phyloP scores from a whole-genome alignment of 2,888 invertebrate species.

The Alsophila aescularia region DNA sequence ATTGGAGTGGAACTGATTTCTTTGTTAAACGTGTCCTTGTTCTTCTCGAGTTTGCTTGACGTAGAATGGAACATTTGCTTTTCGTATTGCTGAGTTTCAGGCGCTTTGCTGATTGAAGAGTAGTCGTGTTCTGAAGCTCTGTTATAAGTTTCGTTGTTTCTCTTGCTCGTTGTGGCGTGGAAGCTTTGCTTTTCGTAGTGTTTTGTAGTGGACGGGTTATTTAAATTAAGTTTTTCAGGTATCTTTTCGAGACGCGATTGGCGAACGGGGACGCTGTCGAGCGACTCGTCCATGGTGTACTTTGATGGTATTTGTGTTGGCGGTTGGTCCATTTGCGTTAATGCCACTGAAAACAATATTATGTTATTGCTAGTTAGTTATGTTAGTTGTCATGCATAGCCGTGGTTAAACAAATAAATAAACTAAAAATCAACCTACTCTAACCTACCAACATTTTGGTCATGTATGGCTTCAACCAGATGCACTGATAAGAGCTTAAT shows the following conservation, averaged over 20 bases:
- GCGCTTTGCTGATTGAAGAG: constrained; percentile 1
- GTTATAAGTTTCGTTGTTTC: constrained; percentile 20
- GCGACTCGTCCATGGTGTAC: constrained; percentile 59
- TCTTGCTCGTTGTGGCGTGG: constrained; percentile 5
- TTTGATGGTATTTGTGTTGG: constrained; percentile 30
- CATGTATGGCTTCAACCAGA: too few relatives aligned
- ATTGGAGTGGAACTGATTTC: constrained; percentile 3
- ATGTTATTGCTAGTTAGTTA: too few relatives aligned
- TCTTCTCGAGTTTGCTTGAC: constrained; percentile 3
- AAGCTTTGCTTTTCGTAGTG: constrained; percentile 37
- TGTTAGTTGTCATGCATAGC: too few relatives aligned
- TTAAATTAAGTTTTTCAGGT: constrained; percentile 43
- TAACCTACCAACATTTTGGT: too few relatives aligned
- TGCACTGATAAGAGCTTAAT: too few relatives aligned
- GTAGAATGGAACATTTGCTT: not conserved
- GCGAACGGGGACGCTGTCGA: constrained; percentile 71
- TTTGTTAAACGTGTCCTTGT: constrained; percentile 21
- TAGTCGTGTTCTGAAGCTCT: constrained; percentile 8
- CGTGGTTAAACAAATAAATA: too few relatives aligned
- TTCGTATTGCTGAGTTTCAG: constrained; percentile 8
- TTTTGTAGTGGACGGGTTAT: constrained; percentile 34
- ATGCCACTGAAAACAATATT: constrained; percentile 52
- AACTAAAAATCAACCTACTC: too few relatives aligned
- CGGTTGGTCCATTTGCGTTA: constrained; percentile 13
- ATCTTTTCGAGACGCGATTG: constrained; percentile 53